A percentile compares a stretch with the other conserved stretches of the same genome.
phyloP scores from a whole-genome alignment of 2,113 vertebrate species.

The Anoura caudifer region DNA sequence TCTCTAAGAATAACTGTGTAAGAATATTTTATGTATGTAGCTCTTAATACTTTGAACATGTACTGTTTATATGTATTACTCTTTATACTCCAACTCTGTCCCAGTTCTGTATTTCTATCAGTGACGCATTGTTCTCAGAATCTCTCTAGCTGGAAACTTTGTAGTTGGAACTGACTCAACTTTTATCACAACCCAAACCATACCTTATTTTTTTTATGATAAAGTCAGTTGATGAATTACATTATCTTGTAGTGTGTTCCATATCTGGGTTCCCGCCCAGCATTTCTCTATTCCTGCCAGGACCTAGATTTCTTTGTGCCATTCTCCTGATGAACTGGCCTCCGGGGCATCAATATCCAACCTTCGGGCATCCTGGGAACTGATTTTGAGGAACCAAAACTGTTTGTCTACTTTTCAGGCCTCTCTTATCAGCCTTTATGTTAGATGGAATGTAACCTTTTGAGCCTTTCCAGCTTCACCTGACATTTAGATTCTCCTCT shows the following conservation, averaged over 20 bases:
- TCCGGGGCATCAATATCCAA: background rate
- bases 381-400: background rate
- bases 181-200: background rate
- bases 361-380: background rate
- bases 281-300: background rate
- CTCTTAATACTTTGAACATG: background rate
- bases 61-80: background rate
- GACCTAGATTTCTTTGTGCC: background rate
- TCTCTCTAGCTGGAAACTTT: background rate
- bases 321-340: background rate
- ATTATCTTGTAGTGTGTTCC: background rate
- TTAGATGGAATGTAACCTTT: background rate
- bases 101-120: background rate
- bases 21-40: background rate
- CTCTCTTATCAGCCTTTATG: background rate
- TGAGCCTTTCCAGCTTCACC: background rate
- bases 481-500: background rate
- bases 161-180: background rate
- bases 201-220: background rate
- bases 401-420: background rate
- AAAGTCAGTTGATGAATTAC: background rate
- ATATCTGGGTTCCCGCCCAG: background rate
- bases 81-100: background rate
- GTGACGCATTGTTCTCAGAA: background rate
- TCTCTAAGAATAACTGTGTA: background rate